Conservation (phyloP, 1,140 invertebrate species). For the Physella acuta region DNA sequence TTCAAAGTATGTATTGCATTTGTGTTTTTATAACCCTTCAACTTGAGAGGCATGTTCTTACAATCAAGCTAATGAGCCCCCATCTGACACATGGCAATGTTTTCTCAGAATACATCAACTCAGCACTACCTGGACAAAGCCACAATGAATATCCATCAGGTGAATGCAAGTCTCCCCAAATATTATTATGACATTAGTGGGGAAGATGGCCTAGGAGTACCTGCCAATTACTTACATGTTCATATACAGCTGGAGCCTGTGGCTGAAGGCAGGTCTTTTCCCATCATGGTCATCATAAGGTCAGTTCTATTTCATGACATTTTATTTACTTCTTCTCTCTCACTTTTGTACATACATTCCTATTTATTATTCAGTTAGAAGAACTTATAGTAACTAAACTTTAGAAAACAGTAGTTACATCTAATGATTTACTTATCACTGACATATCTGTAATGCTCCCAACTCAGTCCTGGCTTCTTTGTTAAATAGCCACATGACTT, state of each 20-base stretch:
- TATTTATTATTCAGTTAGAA: too few species aligned
- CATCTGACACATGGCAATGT: not conserved
- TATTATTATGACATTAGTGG: not conserved
- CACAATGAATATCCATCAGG: constrained; percentile 15
- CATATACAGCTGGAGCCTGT: constrained; percentile 26
- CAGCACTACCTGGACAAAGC: constrained; percentile 21
- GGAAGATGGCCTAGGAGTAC: not conserved
- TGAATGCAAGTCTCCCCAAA: constrained; percentile 8
- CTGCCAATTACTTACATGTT: constrained; percentile 17
- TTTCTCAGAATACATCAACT: not conserved
- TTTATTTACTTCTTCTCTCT: too few species aligned
- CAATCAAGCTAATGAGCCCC: not conserved
- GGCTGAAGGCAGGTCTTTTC: constrained; percentile 10
- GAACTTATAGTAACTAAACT: too few species aligned
- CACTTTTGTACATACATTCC: too few species aligned
- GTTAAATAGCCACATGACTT: too few species aligned
- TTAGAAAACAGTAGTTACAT: too few species aligned
- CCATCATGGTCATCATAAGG: constrained; percentile 25
- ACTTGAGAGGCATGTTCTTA: constrained; percentile 21
- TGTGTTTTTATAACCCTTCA: constrained; percentile 28
- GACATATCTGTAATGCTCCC: too few species aligned
- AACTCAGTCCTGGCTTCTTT: too few species aligned
- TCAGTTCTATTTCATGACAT: too few species aligned
- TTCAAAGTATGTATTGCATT: too few species aligned
- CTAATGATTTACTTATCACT: too few species aligned